Conservation (phyloP, 2,888 invertebrate species). For the Eupithecia subumbrata region DNA sequence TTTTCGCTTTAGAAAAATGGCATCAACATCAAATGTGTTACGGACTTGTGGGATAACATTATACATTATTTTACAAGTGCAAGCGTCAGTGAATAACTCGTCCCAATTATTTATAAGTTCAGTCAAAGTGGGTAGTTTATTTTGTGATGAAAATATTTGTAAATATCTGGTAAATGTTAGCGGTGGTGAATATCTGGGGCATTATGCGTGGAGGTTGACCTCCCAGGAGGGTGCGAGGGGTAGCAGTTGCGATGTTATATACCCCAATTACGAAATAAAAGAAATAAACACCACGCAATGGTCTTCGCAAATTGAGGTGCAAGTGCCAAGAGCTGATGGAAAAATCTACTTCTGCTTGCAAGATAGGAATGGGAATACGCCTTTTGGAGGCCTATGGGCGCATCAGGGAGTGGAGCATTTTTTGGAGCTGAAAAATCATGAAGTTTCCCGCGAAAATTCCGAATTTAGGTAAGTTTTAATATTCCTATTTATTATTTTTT, state of each 20-base stretch:
- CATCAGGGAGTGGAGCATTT: slow-evolving; percentile 79
- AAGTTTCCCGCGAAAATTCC: slow-evolving; percentile 23
- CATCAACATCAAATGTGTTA: slow-evolving; percentile 62
- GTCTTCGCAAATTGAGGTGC: slow-evolving; percentile 61
- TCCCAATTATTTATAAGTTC: slow-evolving; percentile 64
- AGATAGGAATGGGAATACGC: slow-evolving; percentile 56
- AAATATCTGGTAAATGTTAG: slow-evolving; percentile 77
- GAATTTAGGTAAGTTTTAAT: slow-evolving; percentile 47
- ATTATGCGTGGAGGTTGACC: slow-evolving; percentile 76
- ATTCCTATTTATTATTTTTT: too few species aligned
- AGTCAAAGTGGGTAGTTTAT: slow-evolving; percentile 58
- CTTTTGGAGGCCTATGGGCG: slow-evolving; percentile 73
- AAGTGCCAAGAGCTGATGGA: slow-evolving; percentile 56
- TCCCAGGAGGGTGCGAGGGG: slow-evolving; percentile 61
- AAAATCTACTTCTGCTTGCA: slow-evolving; percentile 72
- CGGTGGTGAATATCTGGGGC: slow-evolving; percentile 74
- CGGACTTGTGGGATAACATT: slow-evolving; percentile 81
- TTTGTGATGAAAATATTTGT: slow-evolving; percentile 66
- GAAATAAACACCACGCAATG: slow-evolving; percentile 65
- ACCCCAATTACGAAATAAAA: slow-evolving; percentile 71
- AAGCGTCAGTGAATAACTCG: slow-evolving; percentile 50
- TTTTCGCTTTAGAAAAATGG: slow-evolving; percentile 65
- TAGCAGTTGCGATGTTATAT: slow-evolving; percentile 65
- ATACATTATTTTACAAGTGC: slow-evolving; percentile 63
- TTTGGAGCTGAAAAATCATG: slow-evolving; percentile 63